These are phyloP conservation scores for Drosophila grimshawi DNA, from an alignment of 1,140 invertebrate species.

Conservation along the genomic window DNA sequence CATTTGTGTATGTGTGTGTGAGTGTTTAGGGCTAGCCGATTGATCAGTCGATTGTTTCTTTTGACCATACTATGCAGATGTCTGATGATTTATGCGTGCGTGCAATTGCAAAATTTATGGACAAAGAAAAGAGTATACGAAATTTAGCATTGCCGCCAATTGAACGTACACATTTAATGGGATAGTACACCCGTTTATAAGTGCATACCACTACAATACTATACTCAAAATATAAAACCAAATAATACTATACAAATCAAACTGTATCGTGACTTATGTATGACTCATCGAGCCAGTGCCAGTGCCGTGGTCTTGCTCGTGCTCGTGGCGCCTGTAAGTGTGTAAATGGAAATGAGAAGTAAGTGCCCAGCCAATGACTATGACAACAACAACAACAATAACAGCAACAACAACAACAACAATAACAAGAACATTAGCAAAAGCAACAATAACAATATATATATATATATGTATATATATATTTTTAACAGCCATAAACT, in stretches of 20 bases:
- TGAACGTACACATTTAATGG: slow-evolving; percentile 5
- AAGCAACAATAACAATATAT: no score
- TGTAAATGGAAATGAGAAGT: slow-evolving; percentile 39
- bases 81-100: slow-evolving; percentile 77
- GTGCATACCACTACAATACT: slow-evolving; percentile 12
- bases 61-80: slow-evolving; percentile 85
- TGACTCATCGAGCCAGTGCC: slow-evolving; percentile 39
- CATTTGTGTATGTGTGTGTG: background rate
- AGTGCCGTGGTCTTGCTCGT: background rate
- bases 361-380: slow-evolving; percentile 28
- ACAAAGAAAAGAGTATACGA: slow-evolving; percentile 7
- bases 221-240: slow-evolving; percentile 14
- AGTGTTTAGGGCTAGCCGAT: background rate
- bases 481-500: slow-evolving; percentile 16
- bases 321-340: slow-evolving; percentile 32
- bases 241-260: slow-evolving; percentile 26
- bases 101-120: slow-evolving; percentile 36
- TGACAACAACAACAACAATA: slow-evolving; percentile 10
- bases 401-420: slow-evolving; percentile 7
- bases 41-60: slow-evolving; percentile 67
- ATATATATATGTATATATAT: background rate
- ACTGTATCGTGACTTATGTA: slow-evolving; percentile 32
- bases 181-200: slow-evolving; percentile 13
- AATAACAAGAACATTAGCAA: slow-evolving; percentile 1
- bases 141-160: slow-evolving; percentile 63